Base-by-base conservation (phyloP, 1,140 invertebrate genomes). In the Rhopalosiphum padi region DNA sequence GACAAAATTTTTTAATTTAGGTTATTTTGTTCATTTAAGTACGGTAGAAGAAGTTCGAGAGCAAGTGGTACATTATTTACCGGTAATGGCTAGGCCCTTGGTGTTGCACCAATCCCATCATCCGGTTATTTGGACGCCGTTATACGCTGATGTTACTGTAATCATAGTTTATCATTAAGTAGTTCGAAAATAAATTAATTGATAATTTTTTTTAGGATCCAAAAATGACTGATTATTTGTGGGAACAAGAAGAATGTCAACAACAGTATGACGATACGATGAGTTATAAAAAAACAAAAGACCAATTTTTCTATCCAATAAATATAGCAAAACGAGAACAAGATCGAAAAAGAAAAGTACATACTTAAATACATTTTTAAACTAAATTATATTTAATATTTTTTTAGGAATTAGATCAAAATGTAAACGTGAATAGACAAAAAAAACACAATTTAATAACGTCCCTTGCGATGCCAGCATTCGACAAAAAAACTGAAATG, bases 11-110 rank as follows among this genome's bases (percentile, higher is more conserved):
- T 77, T 77, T 77, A 77, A 77, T 95, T 95, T 96, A 96, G 98
- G 99, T 9, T 99, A 98, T 95, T 99, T 98, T 95, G 98, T 98
- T 55, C 98, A 99, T 95, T 97, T 99, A 68, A 98, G 98, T 91
- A 98, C 98, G 46, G 95, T 98, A 94, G 97, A 98, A 25, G 99
- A 99, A 96, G 98, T 99, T 23, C 96, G 98, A 82, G 99, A 99
- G 95, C 97, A 99, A 96, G 98, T 99, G 18, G 95, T 99, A 94
- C 97, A 98, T 95, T 99, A 99, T 95, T 97, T 99, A 94, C 97
- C 98, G 48, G 98, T 99, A 11, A 97, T 99, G 96, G 98, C 98
- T 21, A 96, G 98, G 94, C 98, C 98, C 0, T 95, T 99, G 94
- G 98, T 99, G 30, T 96, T 98, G 94, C 96, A 97, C 94, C 96